Evolutionary conservation across 2,797 vertebrate species (phyloP).

Genomic region (Adrianichthys oophorus): DNA sequence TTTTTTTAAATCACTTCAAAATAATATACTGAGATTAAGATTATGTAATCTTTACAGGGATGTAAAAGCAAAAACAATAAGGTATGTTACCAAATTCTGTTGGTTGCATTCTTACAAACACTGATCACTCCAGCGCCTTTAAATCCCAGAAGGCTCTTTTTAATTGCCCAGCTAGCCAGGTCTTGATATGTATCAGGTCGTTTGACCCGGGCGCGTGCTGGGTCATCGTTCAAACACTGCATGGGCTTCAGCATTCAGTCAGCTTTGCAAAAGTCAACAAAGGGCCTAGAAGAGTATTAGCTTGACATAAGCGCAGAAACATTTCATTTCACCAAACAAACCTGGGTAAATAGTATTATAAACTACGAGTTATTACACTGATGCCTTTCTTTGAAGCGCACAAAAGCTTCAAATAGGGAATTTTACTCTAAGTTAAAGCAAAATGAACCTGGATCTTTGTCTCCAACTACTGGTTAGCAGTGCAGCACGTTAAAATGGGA

Average conservation of each 20-base stretch:
- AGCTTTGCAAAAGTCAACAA: constrained; percentile 63
- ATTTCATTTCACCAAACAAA: constrained; percentile 17
- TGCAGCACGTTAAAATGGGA: constrained; percentile 12
- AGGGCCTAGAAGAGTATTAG: constrained; percentile 26
- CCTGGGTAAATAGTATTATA: constrained; percentile 15
- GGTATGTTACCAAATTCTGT: too few relatives aligned
- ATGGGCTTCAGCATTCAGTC: constrained; percentile 48
- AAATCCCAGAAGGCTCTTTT: constrained; percentile 51
- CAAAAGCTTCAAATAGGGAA: constrained; percentile 32
- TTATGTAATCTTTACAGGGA: too few relatives aligned
- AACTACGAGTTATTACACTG: constrained; percentile 12
- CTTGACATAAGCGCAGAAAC: constrained; percentile 1
- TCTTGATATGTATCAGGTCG: constrained; percentile 19
- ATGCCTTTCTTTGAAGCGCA: constrained; percentile 13
- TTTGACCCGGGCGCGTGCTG: constrained; percentile 28
- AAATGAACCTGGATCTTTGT: constrained; percentile 27
- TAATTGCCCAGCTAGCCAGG: constrained; percentile 29
- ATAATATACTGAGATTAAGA: too few relatives aligned
- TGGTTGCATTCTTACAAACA: too few relatives aligned
- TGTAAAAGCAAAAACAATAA: too few relatives aligned
- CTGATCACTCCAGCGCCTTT: neutral
- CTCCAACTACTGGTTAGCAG: constrained; percentile 9
- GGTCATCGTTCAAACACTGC: constrained; percentile 54
- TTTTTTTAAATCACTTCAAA: too few relatives aligned
- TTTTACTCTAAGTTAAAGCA: constrained; percentile 22